phyloP scores from a whole-genome alignment of 1,140 invertebrate genomes.

The Acromyrmex charruanus region DNA sequence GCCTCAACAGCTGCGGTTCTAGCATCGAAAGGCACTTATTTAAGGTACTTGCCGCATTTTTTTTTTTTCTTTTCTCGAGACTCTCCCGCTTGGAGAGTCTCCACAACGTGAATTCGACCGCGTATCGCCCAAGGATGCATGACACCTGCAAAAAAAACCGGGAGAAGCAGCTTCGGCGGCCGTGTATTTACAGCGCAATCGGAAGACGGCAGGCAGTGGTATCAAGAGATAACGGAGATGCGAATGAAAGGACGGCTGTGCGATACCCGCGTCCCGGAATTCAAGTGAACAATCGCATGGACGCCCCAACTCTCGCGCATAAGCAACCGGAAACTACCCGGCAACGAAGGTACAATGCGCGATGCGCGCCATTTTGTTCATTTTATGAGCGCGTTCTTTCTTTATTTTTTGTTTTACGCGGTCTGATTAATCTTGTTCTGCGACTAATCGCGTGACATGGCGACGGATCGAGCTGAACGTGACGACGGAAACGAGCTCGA shows the following conservation, averaged over 20 bases:
- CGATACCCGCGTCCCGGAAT: conserved; percentile 76
- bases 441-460: conserved; percentile 31
- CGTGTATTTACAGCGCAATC: conserved; percentile 15
- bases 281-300: conserved; percentile 81
- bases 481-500: conserved; percentile 37
- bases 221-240: conserved; percentile 37
- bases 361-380: background rate
- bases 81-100: background rate
- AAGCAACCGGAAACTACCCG: conserved; percentile 83
- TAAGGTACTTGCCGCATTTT: conserved; percentile 22
- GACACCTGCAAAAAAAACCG: conserved; percentile 32
- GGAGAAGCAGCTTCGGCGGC: background rate
- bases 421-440: conserved; percentile 26
- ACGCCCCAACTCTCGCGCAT: conserved; percentile 69
- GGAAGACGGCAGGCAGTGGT: conserved; percentile 7
- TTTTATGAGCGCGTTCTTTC: conserved; percentile 4
- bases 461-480: conserved; percentile 25
- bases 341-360: conserved; percentile 75
- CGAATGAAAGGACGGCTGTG: conserved; percentile 44
- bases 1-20: conserved; percentile 18
- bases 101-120: background rate
- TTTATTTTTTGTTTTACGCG: background rate
- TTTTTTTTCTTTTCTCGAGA: background rate
- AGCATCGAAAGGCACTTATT: conserved; percentile 9
- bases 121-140: conserved; percentile 20